Conservation (phyloP, 2,113 vertebrate genomes). For the Pseudorhombus dupliciocellatus region DNA sequence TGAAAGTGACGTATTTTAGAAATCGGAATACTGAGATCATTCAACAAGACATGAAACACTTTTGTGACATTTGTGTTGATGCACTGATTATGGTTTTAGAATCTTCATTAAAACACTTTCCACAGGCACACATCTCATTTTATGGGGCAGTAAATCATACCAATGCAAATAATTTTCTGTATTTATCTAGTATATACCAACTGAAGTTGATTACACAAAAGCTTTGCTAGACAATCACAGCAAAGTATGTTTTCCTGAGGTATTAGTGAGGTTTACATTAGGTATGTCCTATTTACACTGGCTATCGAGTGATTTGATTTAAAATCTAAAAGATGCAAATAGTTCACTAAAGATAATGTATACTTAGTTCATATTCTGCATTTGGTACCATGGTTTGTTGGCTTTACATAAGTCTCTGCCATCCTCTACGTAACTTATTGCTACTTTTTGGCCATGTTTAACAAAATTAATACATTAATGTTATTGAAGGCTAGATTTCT, state of each 20-base stretch:
- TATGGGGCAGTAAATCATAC: background rate
- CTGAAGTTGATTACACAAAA: background rate
- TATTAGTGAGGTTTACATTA: conserved; percentile 1
- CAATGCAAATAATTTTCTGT: background rate
- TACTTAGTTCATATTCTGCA: background rate
- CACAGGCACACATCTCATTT: background rate
- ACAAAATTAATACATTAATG: background rate
- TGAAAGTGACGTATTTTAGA: background rate
- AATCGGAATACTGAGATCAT: too few species aligned
- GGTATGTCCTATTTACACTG: background rate
- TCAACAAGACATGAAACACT: too few species aligned
- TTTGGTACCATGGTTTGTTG: background rate
- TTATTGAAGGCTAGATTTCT: too few species aligned
- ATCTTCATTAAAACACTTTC: background rate
- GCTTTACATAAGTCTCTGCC: background rate
- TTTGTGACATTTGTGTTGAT: too few species aligned
- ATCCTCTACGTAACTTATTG: background rate
- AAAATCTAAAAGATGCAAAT: background rate
- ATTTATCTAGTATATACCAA: background rate
- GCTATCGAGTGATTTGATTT: background rate
- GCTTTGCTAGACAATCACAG: background rate
- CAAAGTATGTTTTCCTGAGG: conserved; percentile 1
- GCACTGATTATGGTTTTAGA: too few species aligned
- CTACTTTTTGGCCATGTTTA: background rate
- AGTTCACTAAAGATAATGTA: background rate